These are phyloP conservation scores for Uropetala carovei DNA, from an alignment of 2,888 invertebrate species.

Conservation along the genomic window DNA sequence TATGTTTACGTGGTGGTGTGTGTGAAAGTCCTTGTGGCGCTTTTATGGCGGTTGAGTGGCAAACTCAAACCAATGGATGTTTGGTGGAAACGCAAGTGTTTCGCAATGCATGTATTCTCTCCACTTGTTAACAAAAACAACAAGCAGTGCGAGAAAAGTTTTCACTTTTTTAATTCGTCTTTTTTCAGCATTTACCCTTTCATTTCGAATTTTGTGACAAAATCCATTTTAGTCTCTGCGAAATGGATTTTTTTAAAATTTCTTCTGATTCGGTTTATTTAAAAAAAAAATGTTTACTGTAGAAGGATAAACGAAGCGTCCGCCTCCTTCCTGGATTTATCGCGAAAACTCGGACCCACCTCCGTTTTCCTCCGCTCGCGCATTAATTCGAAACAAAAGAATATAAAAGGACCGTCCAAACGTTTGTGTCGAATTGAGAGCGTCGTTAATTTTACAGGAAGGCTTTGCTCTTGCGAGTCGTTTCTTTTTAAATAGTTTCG, in stretches of 20 bases:
- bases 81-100: background rate
- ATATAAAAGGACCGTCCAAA: background rate
- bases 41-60: background rate
- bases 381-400: background rate
- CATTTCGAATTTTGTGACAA: too few species aligned
- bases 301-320: too few species aligned
- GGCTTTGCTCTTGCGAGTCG: background rate
- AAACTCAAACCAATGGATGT: background rate
- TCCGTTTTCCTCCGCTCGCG: background rate
- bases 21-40: background rate
- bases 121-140: too few species aligned
- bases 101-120: background rate
- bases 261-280: too few species aligned
- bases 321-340: background rate
- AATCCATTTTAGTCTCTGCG: too few species aligned
- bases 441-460: background rate
- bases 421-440: background rate
- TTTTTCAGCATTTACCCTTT: too few species aligned
- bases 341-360: background rate
- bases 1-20: constrained; percentile 17
- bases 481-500: background rate
- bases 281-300: too few species aligned
- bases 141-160: too few species aligned
- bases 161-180: too few species aligned
- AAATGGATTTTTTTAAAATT: too few species aligned